Evolutionary conservation across 2,888 invertebrate species (phyloP).

Genomic region (Meghimatium bilineatum): DNA sequence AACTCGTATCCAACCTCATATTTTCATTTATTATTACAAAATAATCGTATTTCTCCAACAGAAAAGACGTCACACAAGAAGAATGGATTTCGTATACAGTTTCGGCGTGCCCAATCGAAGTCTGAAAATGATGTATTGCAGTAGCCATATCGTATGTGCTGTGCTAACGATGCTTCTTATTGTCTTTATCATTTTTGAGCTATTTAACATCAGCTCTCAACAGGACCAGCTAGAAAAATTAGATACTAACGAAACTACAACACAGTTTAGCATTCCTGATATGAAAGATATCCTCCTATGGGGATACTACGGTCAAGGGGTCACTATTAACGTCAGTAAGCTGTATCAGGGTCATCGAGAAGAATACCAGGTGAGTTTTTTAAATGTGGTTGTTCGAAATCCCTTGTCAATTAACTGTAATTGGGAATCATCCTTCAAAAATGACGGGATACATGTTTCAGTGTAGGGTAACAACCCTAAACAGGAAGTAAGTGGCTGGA

Average conservation of each 20-base stretch:
- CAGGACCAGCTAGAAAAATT: too few relatives aligned
- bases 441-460: too few relatives aligned
- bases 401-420: too few relatives aligned
- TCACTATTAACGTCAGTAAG: constrained; percentile 1
- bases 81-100: background rate
- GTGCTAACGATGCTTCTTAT: background rate
- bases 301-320: constrained; percentile 29
- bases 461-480: too few relatives aligned
- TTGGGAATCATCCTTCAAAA: too few relatives aligned
- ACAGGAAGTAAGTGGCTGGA: too few relatives aligned
- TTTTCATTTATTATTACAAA: too few relatives aligned
- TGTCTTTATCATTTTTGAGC: background rate
- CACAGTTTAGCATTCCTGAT: background rate
- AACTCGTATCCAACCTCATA: too few relatives aligned
- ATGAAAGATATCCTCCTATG: constrained; percentile 12
- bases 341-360: constrained; percentile 16
- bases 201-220: background rate
- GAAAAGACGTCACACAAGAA: background rate
- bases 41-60: background rate
- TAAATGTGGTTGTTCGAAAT: too few relatives aligned
- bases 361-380: constrained; percentile 14
- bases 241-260: background rate
- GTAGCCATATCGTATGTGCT: background rate
- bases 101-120: background rate
- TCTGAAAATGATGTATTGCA: background rate